Base-by-base conservation (phyloP, 2,113 vertebrate genomes). In the Hiodon tergisus region DNA sequence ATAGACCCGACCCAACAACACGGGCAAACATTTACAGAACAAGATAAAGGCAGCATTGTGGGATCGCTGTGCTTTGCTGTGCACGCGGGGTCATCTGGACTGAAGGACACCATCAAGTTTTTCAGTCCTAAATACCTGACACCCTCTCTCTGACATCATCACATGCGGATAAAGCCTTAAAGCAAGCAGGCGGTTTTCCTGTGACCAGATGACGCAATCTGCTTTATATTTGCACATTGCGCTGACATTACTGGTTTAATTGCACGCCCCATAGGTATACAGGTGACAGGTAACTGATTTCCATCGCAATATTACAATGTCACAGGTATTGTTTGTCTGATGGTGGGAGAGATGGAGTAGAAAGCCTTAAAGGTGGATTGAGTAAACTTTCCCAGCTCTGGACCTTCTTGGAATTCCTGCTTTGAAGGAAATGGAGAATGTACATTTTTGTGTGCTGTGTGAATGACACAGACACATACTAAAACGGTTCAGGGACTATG, bases 1-100 rank as follows among this genome's bases (percentile, higher is more conserved):
- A 58, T 9, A 46, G 47, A 60, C 71, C 71, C 5, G 13, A 3
- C 46, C 50, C 46, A 5, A 62, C 10, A 60, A 62, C 47, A 72
- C 55, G 61, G 58, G 71, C 71, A 72, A 72, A 72, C 8, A 72
- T 72, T 72, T 61, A 61, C 71, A 50, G 57, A n/a, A 16, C 11
- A 60, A 9, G 71, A 72, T 72, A 72, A 72, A 58, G 17, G 3
- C 13, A 50, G 8, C 9, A n/a, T 17, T 53, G 52, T 16, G 14
- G 53, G 5, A 54, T 17, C 6, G 14, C 67, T 54, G 51, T 6
- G 47, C 6, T 11, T 31, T 31, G 31, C 31, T 31, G 31, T 31
- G 31, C 31, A 31, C 31, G 31, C 17, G 8, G 62, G 62, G 62
- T 65, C 62, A 57, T 31, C 31, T 31, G 31, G 31, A 31, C 31